phyloP scores from a whole-genome alignment of 2,113 vertebrate species.

The Nansenia antarctica region DNA sequence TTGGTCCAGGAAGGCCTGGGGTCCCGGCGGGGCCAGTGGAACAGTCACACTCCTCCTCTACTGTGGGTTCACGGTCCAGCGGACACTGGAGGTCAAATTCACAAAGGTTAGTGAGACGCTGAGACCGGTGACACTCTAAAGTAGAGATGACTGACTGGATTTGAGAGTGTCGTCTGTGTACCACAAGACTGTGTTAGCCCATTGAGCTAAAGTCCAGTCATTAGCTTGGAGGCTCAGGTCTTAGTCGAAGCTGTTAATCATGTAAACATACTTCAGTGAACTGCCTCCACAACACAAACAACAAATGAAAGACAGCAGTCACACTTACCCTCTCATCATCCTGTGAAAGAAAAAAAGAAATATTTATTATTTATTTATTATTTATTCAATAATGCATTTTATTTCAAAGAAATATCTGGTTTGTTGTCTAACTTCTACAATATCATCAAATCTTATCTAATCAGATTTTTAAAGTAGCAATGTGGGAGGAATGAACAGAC shows the following conservation, averaged over 20 bases:
- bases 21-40: constrained; percentile 57
- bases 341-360: constrained; percentile 46
- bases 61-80: constrained; percentile 56
- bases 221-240: too few species aligned
- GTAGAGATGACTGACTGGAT: not conserved
- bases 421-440: not conserved
- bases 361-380: not conserved
- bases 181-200: too few species aligned
- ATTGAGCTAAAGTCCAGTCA: too few species aligned
- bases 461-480: not conserved
- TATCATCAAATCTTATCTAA: not conserved
- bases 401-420: too few species aligned
- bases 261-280: too few species aligned
- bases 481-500: not conserved
- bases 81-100: constrained; percentile 68
- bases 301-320: not conserved
- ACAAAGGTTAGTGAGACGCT: too few species aligned
- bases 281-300: not conserved
- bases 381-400: not conserved
- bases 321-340: constrained; percentile 80
- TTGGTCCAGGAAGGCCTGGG: constrained; percentile 64
- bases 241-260: too few species aligned
- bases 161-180: too few species aligned
- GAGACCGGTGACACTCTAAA: not conserved
- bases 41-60: constrained; percentile 63